phyloP scores from a whole-genome alignment of 2,888 invertebrate species.

The Salticus scenicus region DNA sequence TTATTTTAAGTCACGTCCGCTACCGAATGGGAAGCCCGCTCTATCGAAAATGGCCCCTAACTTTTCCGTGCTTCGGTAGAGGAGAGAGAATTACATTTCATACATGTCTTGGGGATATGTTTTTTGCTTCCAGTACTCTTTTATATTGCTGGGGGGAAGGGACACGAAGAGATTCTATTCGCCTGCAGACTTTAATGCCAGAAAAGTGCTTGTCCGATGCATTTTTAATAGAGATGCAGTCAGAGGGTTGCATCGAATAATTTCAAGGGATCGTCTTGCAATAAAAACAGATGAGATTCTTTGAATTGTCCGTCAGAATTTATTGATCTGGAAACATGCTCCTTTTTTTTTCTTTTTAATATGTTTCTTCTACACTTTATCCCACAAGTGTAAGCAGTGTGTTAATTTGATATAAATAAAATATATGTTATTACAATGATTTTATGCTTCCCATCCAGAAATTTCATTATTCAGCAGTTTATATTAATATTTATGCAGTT shows the following conservation, averaged over 20 bases:
- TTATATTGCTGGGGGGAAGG: not conserved
- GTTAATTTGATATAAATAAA: too few species aligned
- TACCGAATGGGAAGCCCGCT: constrained; percentile 14
- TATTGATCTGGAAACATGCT: too few species aligned
- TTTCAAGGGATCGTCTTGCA: constrained; percentile 28
- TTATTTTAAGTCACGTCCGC: constrained; percentile 21
- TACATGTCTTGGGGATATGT: constrained; percentile 28
- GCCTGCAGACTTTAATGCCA: constrained; percentile 18
- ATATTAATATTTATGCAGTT: too few species aligned
- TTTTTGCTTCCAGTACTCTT: not conserved
- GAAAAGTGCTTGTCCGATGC: constrained; percentile 18
- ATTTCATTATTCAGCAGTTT: too few species aligned
- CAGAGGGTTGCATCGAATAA: constrained; percentile 18
- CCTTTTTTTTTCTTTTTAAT: too few species aligned
- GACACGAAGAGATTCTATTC: not conserved
- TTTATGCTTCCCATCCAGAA: too few species aligned
- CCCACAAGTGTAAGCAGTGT: too few species aligned
- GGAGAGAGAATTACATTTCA: constrained; percentile 41
- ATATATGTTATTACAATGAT: too few species aligned
- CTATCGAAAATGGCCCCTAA: constrained; percentile 24
- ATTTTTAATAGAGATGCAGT: constrained; percentile 45
- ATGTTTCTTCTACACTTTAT: too few species aligned
- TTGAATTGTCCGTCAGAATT: not conserved
- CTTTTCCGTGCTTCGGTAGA: constrained; percentile 2
- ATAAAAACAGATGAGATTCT: constrained; percentile 2